A percentile compares a stretch with the other conserved stretches of the same genome.
These are phyloP conservation scores for Erebia epiphron DNA, from an alignment of 2,888 invertebrate genomes.

Conservation along the genomic window DNA sequence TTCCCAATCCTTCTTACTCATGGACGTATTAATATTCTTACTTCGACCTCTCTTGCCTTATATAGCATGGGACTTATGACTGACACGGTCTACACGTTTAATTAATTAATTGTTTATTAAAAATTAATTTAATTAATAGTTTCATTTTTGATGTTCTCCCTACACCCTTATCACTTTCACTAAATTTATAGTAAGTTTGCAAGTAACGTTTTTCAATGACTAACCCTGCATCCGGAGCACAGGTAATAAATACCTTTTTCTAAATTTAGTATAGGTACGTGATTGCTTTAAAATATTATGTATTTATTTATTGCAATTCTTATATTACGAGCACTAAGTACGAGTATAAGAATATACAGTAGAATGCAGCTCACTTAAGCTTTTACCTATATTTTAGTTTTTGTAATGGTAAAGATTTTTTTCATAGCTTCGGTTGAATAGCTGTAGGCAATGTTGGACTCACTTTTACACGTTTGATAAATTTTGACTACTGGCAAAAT, in stretches of 20 bases:
- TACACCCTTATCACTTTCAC: constrained; percentile 21
- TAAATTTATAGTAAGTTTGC: constrained; percentile 25
- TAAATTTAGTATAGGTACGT: constrained; percentile 47
- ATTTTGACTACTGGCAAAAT: constrained; percentile 81
- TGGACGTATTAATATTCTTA: background rate
- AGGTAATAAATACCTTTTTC: constrained; percentile 68
- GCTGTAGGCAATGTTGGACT: constrained; percentile 44
- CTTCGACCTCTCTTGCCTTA: constrained; percentile 22
- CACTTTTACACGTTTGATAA: constrained; percentile 51
- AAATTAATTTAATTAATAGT: background rate
- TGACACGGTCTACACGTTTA: background rate
- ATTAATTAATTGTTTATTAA: too few relatives aligned
- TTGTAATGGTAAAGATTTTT: constrained; percentile 34
- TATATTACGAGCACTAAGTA: constrained; percentile 37
- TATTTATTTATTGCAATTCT: constrained; percentile 43
- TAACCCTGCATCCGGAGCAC: constrained; percentile 63
- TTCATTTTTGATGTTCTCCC: constrained; percentile 10
- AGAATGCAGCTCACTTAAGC: constrained; percentile 42
- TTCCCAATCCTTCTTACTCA: background rate
- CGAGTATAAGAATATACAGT: constrained; percentile 29
- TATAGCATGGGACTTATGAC: constrained; percentile 27
- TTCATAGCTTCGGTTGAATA: constrained; percentile 34
- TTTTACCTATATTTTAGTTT: constrained; percentile 40
- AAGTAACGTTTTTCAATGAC: constrained; percentile 44
- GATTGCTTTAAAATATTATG: constrained; percentile 47